Base-by-base conservation (phyloP, 1,140 invertebrate genomes). In the Atta texana region DNA sequence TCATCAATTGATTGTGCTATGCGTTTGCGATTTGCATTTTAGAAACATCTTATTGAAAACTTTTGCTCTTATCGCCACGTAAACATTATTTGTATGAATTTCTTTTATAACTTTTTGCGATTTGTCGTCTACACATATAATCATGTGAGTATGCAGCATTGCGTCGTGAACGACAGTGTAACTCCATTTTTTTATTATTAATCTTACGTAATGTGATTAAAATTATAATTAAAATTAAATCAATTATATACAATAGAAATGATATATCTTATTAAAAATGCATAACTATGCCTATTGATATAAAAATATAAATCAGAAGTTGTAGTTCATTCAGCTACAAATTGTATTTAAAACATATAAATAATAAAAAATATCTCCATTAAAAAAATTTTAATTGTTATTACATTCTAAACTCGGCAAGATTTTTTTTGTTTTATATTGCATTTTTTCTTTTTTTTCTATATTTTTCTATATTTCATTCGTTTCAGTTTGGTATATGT, bases 21-120 rank as follows among this genome's bases (percentile, higher is more conserved):
- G 49, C 49, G 76, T 18, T 28, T 12, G 31, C 24, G 8, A 75
- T 61, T 84, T 74, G 39, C 69, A 81, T 81, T 81, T 57, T 55
- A 74, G 49, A 18, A 75, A 75, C 14, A 5, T 21, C 21, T n/a
- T 61, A 75, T 75, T 74, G 61, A 51, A 21, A 49, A n/a, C 18
- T 21, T 72, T 10, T 49, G 24, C 39, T 61, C 55, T 74, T 14
- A 44, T 59, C 34, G 14, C 4, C 21, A 16, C 21, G 21, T 5
- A 2, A 44, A 8, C 39, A 8, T 39, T 49, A 82, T 59, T 55
- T 34, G n/a, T 28, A 44, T 6, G 3, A 71, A 72, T 5, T 82
- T 31, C 39, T 59, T 49, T 61, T 59, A 0, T 8, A 31, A 16
- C 4, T 39, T 71, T 80, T n/a, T 78, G 28, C n/a, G 16, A 63